Conservation (phyloP, 2,888 invertebrate genomes). For the Sesia apiformis region DNA sequence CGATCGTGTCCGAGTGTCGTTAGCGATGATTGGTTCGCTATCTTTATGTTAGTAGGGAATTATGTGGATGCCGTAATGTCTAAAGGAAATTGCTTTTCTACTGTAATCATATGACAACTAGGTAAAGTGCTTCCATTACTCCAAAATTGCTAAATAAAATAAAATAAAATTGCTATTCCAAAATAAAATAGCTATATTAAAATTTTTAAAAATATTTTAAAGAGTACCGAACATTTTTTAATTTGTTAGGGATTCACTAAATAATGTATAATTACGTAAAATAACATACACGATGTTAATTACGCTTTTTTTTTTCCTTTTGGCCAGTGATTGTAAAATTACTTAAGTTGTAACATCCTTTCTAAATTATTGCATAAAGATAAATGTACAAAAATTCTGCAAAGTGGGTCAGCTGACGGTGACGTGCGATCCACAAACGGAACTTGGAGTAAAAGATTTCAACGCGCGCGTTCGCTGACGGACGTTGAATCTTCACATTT, state of each 20-base stretch:
- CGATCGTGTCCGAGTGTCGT: constrained; percentile 25
- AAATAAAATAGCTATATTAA: neutral
- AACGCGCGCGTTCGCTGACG: constrained; percentile 2
- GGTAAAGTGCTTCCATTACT: neutral
- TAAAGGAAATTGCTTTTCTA: neutral
- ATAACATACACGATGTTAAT: no score
- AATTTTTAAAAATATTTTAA: neutral
- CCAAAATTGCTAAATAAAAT: neutral
- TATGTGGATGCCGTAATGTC: neutral
- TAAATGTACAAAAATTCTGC: constrained; percentile 7
- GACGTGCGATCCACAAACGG: constrained; percentile 25
- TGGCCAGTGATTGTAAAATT: constrained; percentile 3
- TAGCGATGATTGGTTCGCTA: constrained; percentile 17
- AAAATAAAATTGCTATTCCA: neutral
- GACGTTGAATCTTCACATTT: neutral
- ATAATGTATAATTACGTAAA: no score
- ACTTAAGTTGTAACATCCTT: constrained; percentile 19
- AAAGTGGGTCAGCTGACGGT: constrained; percentile 20
- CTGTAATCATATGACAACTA: neutral
- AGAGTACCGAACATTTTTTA: neutral
- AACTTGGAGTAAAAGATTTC: constrained; percentile 12
- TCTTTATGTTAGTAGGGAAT: constrained; percentile 10
- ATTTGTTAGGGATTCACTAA: no score
- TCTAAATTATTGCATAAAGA: constrained; percentile 22
- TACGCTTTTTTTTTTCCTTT: neutral